Evolutionary conservation across 37 sponge, comb jelly and placozoan genomes (phyloP).

Genomic region (Diacarnus erythraeanus): DNA sequence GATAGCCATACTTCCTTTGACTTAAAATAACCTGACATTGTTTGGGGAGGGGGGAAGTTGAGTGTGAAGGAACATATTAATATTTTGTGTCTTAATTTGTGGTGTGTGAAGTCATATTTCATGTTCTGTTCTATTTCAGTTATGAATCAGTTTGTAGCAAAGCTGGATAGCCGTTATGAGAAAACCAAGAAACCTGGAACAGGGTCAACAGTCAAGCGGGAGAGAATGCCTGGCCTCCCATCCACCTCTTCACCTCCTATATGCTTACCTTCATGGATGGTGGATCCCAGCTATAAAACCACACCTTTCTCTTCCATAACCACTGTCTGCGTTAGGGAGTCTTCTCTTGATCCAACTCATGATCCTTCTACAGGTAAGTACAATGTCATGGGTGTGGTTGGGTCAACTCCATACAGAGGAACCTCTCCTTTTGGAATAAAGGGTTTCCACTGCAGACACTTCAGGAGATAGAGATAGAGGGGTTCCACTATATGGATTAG

Average conservation of each 20-base stretch:
- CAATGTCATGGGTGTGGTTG: neutral
- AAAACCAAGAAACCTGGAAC: conserved; percentile 55
- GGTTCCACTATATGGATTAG: neutral
- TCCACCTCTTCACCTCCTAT: conserved; percentile 65
- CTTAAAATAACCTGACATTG: no score
- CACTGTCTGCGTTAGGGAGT: conserved; percentile 30
- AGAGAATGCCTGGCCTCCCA: conserved; percentile 49
- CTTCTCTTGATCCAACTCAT: conserved; percentile 13
- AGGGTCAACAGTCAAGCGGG: conserved; percentile 57
- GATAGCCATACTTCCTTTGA: no score
- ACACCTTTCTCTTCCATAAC: neutral
- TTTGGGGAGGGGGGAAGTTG: neutral
- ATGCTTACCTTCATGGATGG: conserved; percentile 74
- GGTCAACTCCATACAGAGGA: no score
- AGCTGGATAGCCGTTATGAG: conserved; percentile 74
- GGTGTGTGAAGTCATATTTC: neutral
- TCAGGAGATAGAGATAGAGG: neutral
- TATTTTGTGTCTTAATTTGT: no score
- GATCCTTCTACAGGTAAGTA: neutral
- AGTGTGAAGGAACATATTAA: neutral
- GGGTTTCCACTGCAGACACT: neutral
- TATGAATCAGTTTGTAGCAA: conserved; percentile 70
- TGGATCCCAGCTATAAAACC: conserved; percentile 53
- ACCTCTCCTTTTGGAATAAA: no score
- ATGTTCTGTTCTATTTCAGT: conserved; percentile 11